These are phyloP conservation scores for Frankliniella fusca DNA, from an alignment of 2,888 invertebrate species.

Conservation along the genomic window DNA sequence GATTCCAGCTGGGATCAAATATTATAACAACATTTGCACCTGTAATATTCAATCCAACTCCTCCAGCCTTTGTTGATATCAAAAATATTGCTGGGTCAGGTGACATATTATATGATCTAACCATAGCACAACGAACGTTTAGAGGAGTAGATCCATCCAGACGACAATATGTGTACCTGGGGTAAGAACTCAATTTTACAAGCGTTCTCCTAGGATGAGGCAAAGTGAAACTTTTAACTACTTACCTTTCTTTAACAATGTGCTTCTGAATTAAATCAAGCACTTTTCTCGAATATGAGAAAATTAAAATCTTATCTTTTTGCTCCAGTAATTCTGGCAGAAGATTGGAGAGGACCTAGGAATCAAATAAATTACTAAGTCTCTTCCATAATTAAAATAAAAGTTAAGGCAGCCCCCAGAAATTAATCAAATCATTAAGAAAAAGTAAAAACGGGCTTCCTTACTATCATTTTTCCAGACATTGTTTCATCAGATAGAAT, in stretches of 20 bases:
- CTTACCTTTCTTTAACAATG: background rate
- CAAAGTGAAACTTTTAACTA: background rate
- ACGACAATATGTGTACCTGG: background rate
- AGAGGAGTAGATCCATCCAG: background rate
- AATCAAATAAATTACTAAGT: background rate
- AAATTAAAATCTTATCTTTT: background rate
- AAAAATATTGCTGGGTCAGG: background rate
- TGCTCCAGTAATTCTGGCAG: background rate
- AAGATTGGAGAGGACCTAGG: background rate
- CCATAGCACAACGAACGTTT: background rate
- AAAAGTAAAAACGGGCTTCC: background rate
- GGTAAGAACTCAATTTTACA: background rate
- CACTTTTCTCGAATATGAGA: background rate
- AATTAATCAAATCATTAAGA: background rate
- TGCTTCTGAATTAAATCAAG: background rate
- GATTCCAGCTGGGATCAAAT: constrained; percentile 9
- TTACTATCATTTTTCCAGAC: constrained; percentile 14
- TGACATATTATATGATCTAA: background rate
- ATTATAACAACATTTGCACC: constrained; percentile 11
- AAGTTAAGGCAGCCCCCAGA: background rate
- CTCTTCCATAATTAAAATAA: too few relatives aligned
- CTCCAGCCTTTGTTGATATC: background rate
- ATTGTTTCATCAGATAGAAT: background rate
- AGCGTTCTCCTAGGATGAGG: background rate
- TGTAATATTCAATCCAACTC: constrained; percentile 5